Evolutionary conservation across 2,113 vertebrate genomes (phyloP).

Genomic region (Rattus norvegicus): GRCr8 NC_086039.1:90831001-90831500

Average conservation of each 20-base stretch:
- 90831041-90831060: not conserved
- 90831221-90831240: conserved; percentile 22
- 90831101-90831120: not conserved
- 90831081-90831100: not conserved
- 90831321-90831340: not conserved
- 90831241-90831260: not conserved
- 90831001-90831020: not conserved
- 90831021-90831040: conserved; percentile 18
- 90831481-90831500: not conserved
- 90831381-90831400: not conserved
- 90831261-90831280: not conserved
- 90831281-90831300: conserved; percentile 26
- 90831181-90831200: conserved; percentile 10
- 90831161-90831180: not conserved
- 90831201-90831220: not conserved
- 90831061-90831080: not conserved
- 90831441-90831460: not conserved
- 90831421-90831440: not conserved
- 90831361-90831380: not conserved
- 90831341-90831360: conserved; percentile 43
- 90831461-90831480: not conserved
- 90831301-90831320: not conserved
- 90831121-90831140: not conserved
- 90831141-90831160: not conserved
- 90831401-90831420: conserved; percentile 3